Base-by-base conservation (phyloP, 2,113 vertebrate species). In the Dolichotis patagonum region DNA sequence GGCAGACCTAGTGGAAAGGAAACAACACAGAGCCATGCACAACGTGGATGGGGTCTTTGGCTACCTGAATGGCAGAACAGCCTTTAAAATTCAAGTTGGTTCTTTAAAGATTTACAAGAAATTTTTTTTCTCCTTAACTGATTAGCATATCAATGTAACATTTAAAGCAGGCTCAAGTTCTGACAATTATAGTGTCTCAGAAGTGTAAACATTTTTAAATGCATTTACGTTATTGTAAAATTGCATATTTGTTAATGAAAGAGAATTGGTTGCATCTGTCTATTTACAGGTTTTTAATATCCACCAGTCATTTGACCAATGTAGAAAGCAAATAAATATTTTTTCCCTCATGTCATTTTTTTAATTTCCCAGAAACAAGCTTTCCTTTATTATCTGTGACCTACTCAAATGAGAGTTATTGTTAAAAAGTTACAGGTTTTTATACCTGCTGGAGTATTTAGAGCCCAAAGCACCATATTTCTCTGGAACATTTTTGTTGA, bases 261-360 rank as follows among this genome's bases (percentile, higher is more conserved):
- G 84, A 89, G 97, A 97, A 98, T 97, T 98, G 95, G 80, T 96
- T 97, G 97, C 96, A 97, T 98, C 97, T 97, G 97, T 96, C 96
- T 97, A 69, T 98, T 97, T 97, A 97, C 88, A 92, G 52, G 81
- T 96, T 97, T 97, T 96, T 96, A 98, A 96, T 94, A 97, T 96
- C 95, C 92, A 97, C 91, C 67, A 10, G 0, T 93, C 24, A 63
- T 24, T 7, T 77, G 88, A 88, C 54, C 97, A 98, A 97, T 94
- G 49, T 78, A 91, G 78, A 92, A 46, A 96, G 97, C 80, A 91
- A 81, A 95, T 94, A 96, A 94, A 65, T 97, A 58, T 43, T 95
- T 97, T 84, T 69, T 49, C 83, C 28, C 62, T 63, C 73, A 46
- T 96, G 97, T 92, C 92, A 54, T 75, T 32, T 60, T 38, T 91